phyloP scores from a whole-genome alignment of 1,140 invertebrate species.

The Papilio xuthus region DNA sequence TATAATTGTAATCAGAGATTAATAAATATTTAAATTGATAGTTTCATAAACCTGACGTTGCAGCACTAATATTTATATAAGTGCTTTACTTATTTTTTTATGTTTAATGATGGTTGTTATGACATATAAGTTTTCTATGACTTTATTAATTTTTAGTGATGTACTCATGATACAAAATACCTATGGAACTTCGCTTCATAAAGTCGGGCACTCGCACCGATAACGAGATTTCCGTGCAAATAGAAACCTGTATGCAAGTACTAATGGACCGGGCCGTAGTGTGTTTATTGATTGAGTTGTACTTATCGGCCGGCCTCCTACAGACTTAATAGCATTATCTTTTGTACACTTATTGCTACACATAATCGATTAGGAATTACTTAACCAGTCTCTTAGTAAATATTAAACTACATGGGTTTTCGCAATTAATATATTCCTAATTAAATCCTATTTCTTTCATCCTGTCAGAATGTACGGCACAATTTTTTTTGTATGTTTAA shows the following conservation, averaged over 20 bases:
- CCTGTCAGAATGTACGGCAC: no score
- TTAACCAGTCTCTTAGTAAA: neutral
- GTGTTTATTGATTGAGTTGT: conserved; percentile 13
- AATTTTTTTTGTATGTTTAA: no score
- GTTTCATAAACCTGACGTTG: no score
- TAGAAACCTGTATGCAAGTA: conserved; percentile 9
- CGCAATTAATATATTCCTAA: no score
- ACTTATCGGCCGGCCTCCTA: neutral
- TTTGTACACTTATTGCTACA: neutral
- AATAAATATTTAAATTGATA: no score
- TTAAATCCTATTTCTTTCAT: no score
- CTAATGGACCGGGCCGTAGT: conserved; percentile 5
- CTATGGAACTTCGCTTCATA: neutral
- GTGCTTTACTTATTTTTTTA: no score
- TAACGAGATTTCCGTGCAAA: conserved; percentile 18
- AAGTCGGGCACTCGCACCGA: neutral
- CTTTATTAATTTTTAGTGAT: neutral
- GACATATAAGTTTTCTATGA: no score
- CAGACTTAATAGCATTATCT: neutral
- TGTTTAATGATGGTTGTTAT: no score
- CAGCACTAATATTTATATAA: no score
- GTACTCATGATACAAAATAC: neutral
- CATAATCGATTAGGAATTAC: neutral
- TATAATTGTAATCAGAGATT: no score
- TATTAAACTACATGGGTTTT: no score